A percentile compares a stretch with the other conserved stretches of the same genome.
Evolutionary conservation across 2,797 vertebrate species (phyloP).

Genomic region (Dicrostonyx torquatus): DNA sequence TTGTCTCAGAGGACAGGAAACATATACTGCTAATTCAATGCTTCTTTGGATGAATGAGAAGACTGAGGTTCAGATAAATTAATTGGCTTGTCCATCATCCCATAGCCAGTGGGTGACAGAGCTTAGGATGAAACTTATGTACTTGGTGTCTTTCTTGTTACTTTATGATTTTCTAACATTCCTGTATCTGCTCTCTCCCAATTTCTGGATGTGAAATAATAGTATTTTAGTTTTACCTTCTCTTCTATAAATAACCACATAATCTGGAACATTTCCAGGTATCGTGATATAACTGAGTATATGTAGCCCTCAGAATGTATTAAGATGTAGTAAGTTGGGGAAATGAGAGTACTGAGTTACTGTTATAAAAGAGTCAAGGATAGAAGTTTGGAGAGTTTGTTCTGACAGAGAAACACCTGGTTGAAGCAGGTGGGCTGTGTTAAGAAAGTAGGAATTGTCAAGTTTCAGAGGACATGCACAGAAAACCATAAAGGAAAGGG

Average conservation of each 20-base stretch:
- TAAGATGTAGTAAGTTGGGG: neutral
- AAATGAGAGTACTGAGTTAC: neutral
- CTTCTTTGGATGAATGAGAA: neutral
- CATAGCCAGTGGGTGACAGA: neutral
- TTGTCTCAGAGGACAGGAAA: neutral
- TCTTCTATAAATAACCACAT: neutral
- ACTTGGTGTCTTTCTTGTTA: neutral
- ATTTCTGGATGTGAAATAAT: neutral
- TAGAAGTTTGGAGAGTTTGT: neutral
- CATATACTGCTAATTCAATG: neutral
- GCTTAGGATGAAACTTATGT: neutral
- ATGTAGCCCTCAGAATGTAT: neutral
- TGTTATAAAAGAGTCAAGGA: neutral
- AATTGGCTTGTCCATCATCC: neutral
- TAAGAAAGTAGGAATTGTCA: neutral
- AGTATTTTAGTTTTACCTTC: neutral
- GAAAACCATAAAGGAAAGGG: neutral
- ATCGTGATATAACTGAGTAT: neutral
- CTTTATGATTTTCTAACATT: conserved; percentile 20
- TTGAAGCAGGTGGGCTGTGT: neutral
- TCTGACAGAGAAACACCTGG: neutral
- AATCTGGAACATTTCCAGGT: neutral
- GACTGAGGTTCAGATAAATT: neutral
- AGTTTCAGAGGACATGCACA: neutral
- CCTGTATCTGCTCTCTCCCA: rapidly evolving